These are phyloP conservation scores for Globodera ellingtonae DNA, from an alignment of 1,140 invertebrate species.

Conservation along the genomic window DNA sequence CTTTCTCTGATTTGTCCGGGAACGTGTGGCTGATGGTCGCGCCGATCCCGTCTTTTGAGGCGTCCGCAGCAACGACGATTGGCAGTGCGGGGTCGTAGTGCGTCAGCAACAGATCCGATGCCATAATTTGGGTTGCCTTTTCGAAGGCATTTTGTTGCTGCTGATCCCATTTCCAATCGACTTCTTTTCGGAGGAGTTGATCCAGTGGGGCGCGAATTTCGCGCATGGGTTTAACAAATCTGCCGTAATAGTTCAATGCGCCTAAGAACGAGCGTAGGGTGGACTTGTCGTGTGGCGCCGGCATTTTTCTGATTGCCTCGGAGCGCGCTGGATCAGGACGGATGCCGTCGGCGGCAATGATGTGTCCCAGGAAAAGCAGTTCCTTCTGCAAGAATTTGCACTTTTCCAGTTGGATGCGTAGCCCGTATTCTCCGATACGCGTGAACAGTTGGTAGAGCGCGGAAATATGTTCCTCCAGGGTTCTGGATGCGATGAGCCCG, in stretches of 20 bases:
- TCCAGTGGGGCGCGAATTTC: conserved; percentile 45
- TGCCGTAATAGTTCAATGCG: conserved; percentile 51
- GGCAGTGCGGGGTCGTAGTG: conserved; percentile 48
- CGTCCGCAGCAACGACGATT: conserved; percentile 55
- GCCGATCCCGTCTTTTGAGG: conserved; percentile 57
- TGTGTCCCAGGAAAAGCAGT: conserved; percentile 41
- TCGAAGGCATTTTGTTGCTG: conserved; percentile 41
- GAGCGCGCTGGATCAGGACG: conserved; percentile 40
- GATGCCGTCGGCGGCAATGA: conserved; percentile 44
- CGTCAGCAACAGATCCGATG: conserved; percentile 41
- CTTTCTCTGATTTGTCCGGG: conserved; percentile 49
- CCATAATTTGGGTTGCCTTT: conserved; percentile 44
- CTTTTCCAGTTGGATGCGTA: conserved; percentile 46
- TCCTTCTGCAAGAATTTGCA: conserved; percentile 40
- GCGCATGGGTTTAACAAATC: conserved; percentile 43
- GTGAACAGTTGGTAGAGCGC: conserved; percentile 19
- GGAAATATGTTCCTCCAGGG: conserved; percentile 25
- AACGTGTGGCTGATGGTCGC: conserved; percentile 49
- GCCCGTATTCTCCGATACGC: conserved; percentile 35
- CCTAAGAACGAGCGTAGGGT: conserved; percentile 49
- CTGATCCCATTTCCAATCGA: conserved; percentile 46
- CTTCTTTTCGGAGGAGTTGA: conserved; percentile 47
- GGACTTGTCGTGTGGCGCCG: conserved; percentile 24
- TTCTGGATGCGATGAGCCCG: conserved; percentile 23
- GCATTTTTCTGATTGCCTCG: conserved; percentile 46